These are phyloP conservation scores for Apolygus lucorum DNA, from an alignment of 1,140 invertebrate genomes.

Conservation along the genomic window DNA sequence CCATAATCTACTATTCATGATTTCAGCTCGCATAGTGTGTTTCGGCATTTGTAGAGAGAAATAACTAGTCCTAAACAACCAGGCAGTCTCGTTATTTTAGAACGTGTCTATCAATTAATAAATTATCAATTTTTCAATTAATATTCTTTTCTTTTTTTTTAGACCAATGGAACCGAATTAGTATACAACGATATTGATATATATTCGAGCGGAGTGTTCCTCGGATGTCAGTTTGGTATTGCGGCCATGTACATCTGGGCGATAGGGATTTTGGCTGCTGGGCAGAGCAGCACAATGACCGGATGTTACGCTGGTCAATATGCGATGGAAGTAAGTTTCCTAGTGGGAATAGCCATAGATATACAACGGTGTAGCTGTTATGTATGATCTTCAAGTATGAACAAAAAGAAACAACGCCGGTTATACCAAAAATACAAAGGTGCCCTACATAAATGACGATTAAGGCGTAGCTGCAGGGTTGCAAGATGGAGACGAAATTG, in stretches of 20 bases:
- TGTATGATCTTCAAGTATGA: too few relatives aligned
- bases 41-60: too few relatives aligned
- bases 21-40: too few relatives aligned
- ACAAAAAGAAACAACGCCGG: too few relatives aligned
- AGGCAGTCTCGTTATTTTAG: too few relatives aligned
- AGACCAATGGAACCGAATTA: conserved; percentile 42
- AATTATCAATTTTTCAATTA: neutral
- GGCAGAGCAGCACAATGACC: conserved; percentile 85
- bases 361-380: too few relatives aligned
- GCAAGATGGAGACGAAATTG: too few relatives aligned
- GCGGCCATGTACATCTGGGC: conserved; percentile 84
- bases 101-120: neutral
- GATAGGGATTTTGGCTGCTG: conserved; percentile 79
- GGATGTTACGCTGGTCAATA: conserved; percentile 69
- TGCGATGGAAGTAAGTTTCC: conserved; percentile 52
- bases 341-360: neutral
- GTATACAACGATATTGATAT: conserved; percentile 57
- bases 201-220: conserved; percentile 72
- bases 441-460: too few relatives aligned
- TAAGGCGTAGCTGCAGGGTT: too few relatives aligned
- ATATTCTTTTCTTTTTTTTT: conserved; percentile 29
- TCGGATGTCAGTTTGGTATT: conserved; percentile 74
- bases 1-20: too few relatives aligned
- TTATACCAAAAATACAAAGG: too few relatives aligned
- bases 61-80: too few relatives aligned